Conservation (phyloP, 2,888 invertebrate species). For the Agrilus cyanescens region DNA sequence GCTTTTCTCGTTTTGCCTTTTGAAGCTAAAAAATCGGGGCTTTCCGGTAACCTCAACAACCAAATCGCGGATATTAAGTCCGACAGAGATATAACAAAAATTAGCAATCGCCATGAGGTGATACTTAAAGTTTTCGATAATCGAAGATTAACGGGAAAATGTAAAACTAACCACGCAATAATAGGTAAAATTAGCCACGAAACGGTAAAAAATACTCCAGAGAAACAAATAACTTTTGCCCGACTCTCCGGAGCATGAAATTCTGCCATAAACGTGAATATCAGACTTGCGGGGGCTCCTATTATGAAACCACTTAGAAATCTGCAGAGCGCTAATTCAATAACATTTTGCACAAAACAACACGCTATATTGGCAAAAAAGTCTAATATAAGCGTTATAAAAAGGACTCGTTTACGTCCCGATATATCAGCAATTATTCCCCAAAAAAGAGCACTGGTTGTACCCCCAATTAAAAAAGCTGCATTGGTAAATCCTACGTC, state of each 20-base stretch:
- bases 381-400: slow-evolving; percentile 29
- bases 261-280: slow-evolving; percentile 55
- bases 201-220: slow-evolving; percentile 53
- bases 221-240: slow-evolving; percentile 47
- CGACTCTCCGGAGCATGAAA: slow-evolving; percentile 47
- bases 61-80: slow-evolving; percentile 48
- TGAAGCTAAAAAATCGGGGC: slow-evolving; percentile 62
- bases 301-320: slow-evolving; percentile 52
- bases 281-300: slow-evolving; percentile 48
- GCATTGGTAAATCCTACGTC: slow-evolving; percentile 61
- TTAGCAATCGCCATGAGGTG: slow-evolving; percentile 64
- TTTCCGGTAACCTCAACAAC: slow-evolving; percentile 56
- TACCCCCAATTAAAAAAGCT: slow-evolving; percentile 59
- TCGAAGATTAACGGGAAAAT: slow-evolving; percentile 17
- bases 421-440: slow-evolving; percentile 65
- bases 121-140: slow-evolving; percentile 36
- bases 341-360: slow-evolving; percentile 47
- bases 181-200: slow-evolving; percentile 57
- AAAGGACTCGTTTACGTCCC: slow-evolving; percentile 49
- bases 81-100: slow-evolving; percentile 53
- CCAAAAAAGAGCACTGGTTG: slow-evolving; percentile 67
- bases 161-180: slow-evolving; percentile 25
- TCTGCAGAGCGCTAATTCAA: slow-evolving; percentile 46
- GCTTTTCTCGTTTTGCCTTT: slow-evolving; percentile 48
- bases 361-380: slow-evolving; percentile 41